A percentile compares a stretch with the other conserved stretches of the same genome.
These are phyloP conservation scores for Peromyscus polionotus DNA, from an alignment of 2,113 vertebrate genomes.

Conservation along the genomic window DNA sequence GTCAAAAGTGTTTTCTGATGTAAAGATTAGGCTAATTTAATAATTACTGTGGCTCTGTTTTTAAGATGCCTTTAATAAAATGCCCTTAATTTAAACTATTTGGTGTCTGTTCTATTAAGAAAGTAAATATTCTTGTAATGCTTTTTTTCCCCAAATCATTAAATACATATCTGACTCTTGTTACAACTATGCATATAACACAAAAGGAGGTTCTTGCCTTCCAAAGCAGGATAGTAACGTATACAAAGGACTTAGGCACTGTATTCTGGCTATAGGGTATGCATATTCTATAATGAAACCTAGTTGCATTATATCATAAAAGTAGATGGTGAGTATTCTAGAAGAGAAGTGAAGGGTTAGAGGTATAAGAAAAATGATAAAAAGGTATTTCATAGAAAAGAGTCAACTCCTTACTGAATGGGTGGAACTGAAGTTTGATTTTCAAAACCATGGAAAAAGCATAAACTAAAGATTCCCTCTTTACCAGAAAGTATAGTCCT, in stretches of 20 bases:
- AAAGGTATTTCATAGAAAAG: background rate
- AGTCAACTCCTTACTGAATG: background rate
- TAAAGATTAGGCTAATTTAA: background rate
- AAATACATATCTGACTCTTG: background rate
- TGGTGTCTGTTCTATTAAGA: background rate
- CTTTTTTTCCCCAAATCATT: background rate
- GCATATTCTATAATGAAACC: background rate
- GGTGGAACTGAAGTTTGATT: background rate
- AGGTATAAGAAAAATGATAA: background rate
- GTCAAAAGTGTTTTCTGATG: conserved; percentile 20
- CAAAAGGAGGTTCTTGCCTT: background rate
- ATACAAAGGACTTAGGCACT: background rate
- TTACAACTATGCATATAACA: background rate
- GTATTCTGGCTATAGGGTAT: background rate
- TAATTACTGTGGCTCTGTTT: background rate
- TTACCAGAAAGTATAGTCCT: background rate
- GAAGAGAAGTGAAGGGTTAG: background rate
- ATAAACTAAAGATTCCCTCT: background rate
- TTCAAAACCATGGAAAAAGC: background rate
- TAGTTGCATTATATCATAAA: background rate
- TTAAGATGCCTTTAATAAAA: conserved; percentile 19
- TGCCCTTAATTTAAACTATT: conserved; percentile 2
- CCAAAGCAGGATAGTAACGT: background rate
- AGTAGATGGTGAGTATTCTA: background rate
- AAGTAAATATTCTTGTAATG: background rate